Conservation (phyloP, 2,113 vertebrate genomes). For the Euleptes europaea region DNA sequence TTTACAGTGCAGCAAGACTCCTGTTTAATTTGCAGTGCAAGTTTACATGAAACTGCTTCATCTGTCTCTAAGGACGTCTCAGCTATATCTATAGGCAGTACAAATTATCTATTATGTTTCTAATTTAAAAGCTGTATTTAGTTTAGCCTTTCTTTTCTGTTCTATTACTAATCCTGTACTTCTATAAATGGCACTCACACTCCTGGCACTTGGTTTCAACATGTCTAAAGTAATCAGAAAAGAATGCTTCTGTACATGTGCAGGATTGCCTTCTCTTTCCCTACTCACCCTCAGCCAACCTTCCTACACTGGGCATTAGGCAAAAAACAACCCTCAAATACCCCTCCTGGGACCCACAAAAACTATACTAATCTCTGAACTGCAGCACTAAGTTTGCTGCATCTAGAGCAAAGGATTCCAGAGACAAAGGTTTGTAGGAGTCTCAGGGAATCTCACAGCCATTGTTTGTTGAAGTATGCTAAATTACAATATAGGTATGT, state of each 20-base stretch:
- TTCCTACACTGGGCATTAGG: too few species aligned
- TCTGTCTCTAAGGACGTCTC: not conserved
- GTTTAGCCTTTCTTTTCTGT: not conserved
- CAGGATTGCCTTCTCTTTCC: not conserved
- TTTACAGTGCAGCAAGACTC: too few species aligned
- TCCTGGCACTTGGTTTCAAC: not conserved
- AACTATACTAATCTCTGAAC: too few species aligned
- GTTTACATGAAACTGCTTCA: not conserved
- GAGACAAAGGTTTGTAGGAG: too few species aligned
- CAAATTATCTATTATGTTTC: not conserved
- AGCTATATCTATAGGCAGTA: not conserved
- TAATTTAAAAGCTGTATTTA: not conserved
- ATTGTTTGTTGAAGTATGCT: too few species aligned
- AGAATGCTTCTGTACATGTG: not conserved
- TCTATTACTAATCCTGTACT: not conserved
- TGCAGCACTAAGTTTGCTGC: not conserved
- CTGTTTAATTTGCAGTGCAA: too few species aligned
- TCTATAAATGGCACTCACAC: not conserved
- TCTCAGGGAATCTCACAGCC: too few species aligned
- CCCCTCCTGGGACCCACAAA: too few species aligned
- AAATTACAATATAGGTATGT: not conserved
- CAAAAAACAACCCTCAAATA: not conserved
- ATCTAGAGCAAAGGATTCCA: not conserved
- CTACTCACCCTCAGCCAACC: too few species aligned
- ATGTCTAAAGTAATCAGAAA: not conserved